Percentiles rank a stretch among this genome's conserved stretches.
phyloP scores from a whole-genome alignment of 2,797 vertebrate species.

The Neomorphus geoffroyi region DNA sequence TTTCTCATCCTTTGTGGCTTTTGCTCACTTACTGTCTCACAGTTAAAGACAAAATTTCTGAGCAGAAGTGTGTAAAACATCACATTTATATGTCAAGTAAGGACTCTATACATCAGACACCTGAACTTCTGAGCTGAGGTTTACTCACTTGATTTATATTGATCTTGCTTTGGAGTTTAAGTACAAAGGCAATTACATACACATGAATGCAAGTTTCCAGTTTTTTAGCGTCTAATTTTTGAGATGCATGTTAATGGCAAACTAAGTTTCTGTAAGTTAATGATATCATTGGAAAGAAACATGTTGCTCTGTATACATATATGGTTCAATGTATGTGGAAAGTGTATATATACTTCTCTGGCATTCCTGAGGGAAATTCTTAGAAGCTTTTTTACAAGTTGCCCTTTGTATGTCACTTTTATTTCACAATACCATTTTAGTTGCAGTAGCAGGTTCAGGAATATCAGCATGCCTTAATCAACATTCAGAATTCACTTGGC shows the following conservation, averaged over 20 bases:
- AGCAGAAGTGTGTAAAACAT: not conserved
- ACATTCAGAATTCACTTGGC: not conserved
- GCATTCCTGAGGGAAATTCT: not conserved
- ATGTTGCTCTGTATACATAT: not conserved
- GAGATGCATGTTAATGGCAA: not conserved
- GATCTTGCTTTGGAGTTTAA: not conserved
- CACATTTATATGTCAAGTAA: not conserved
- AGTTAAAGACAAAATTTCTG: not conserved
- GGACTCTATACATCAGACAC: not conserved
- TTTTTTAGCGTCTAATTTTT: not conserved
- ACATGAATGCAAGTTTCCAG: not conserved
- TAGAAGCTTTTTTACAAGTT: not conserved
- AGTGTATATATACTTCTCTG: not conserved
- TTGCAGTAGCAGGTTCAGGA: not conserved
- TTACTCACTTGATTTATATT: not conserved
- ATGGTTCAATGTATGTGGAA: not conserved
- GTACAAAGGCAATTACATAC: fast-evolving
- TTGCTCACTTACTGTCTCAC: not conserved
- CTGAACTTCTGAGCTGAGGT: not conserved
- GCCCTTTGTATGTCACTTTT: not conserved
- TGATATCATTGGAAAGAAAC: not conserved
- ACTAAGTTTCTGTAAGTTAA: not conserved
- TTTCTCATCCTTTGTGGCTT: not conserved
- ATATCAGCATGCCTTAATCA: not conserved
- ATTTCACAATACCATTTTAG: not conserved